Evolutionary conservation across 1,140 invertebrate species (phyloP).

Genomic region (Drosophila santomea): DNA sequence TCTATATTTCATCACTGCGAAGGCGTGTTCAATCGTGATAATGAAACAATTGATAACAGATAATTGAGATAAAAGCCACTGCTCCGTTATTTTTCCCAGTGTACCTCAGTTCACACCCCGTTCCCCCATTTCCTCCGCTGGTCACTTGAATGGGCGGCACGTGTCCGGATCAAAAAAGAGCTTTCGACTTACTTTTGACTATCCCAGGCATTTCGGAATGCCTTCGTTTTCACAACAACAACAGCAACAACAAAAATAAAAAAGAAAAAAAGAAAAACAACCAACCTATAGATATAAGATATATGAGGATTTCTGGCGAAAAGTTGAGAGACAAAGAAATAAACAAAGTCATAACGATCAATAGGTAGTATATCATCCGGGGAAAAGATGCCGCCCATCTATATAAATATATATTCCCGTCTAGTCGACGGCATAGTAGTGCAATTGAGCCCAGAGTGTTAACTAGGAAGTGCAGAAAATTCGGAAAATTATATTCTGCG

Average conservation of each 20-base stretch:
- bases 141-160: slow-evolving; percentile 42
- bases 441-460: slow-evolving; percentile 17
- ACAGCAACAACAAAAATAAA: not conserved
- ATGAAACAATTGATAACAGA: too few species aligned
- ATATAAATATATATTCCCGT: slow-evolving; percentile 15
- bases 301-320: slow-evolving; percentile 25
- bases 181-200: slow-evolving; percentile 26
- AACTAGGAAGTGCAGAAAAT: slow-evolving; percentile 40
- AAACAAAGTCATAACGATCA: slow-evolving; percentile 48
- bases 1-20: too few species aligned
- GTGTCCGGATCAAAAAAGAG: slow-evolving; percentile 38
- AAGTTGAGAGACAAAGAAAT: slow-evolving; percentile 15
- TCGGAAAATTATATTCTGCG: not conserved
- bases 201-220: slow-evolving; percentile 29
- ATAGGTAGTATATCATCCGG: slow-evolving; percentile 37
- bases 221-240: slow-evolving; percentile 30
- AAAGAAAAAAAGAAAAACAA: not conserved
- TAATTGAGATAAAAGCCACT: not conserved
- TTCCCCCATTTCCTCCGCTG: slow-evolving; percentile 5
- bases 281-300: slow-evolving; percentile 42
- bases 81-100: slow-evolving; percentile 23
- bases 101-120: not conserved
- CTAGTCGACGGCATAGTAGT: slow-evolving; percentile 21
- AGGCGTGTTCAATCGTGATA: too few species aligned
- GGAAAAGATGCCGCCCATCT: slow-evolving; percentile 7